These are phyloP conservation scores for Oxyura jamaicensis DNA, from an alignment of 2,113 vertebrate species.

Conservation along the genomic window DNA sequence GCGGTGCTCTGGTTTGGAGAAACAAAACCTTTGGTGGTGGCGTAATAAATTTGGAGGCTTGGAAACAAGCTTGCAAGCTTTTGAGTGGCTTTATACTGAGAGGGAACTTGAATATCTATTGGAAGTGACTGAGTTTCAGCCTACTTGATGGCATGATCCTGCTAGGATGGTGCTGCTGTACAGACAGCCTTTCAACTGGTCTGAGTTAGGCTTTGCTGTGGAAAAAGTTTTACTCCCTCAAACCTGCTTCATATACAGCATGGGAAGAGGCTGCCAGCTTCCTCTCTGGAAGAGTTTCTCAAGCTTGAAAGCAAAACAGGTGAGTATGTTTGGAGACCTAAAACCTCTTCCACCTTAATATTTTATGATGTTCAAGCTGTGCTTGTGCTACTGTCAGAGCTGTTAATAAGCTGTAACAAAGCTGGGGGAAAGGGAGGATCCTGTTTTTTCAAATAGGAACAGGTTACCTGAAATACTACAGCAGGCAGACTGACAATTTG, in stretches of 20 bases:
- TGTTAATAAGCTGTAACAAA: neutral
- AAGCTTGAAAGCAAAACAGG: neutral
- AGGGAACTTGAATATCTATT: neutral
- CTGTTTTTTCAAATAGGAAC: neutral
- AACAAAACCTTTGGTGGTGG: neutral
- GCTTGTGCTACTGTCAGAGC: neutral
- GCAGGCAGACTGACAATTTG: neutral
- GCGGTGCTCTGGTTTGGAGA: neutral
- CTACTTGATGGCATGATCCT: neutral
- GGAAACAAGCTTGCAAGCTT: neutral
- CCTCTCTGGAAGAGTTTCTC: neutral
- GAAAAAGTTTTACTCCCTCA: neutral
- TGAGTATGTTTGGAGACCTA: neutral
- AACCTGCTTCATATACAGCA: neutral
- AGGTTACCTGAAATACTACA: neutral
- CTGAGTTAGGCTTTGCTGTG: accelerated
- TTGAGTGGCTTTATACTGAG: neutral
- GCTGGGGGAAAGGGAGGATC: neutral
- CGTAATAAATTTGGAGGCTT: neutral
- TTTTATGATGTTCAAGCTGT: neutral
- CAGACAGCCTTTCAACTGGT: neutral
- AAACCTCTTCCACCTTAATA: neutral
- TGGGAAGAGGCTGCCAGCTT: neutral
- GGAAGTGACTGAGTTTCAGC: neutral
- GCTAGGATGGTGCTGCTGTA: neutral